These are phyloP conservation scores for Epizoanthus ramosus DNA, from an alignment of 92 coral and sea anemone genomes.

Conservation along the genomic window DNA sequence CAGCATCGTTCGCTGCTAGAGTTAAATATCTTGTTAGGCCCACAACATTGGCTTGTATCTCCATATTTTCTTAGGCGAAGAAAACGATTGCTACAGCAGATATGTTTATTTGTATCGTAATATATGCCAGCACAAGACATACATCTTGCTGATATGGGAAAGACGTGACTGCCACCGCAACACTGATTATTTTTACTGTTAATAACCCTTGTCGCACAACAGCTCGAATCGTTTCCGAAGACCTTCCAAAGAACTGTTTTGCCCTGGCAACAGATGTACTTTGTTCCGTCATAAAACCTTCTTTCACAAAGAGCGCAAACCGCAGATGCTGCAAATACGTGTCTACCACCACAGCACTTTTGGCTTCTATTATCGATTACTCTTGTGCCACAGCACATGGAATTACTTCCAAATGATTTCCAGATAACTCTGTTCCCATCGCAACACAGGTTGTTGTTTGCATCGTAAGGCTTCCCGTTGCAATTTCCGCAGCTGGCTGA, in stretches of 20 bases:
- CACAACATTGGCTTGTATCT: neutral
- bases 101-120: neutral
- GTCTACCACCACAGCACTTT: neutral
- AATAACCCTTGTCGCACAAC: neutral
- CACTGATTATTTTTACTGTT: neutral
- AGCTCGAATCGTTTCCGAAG: neutral
- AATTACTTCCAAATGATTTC: neutral
- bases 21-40: neutral
- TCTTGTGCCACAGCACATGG: slow-evolving; percentile 11
- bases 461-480: neutral
- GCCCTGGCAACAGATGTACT: neutral
- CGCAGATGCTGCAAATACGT: neutral
- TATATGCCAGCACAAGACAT: neutral
- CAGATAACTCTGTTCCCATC: neutral
- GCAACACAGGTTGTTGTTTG: neutral
- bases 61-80: neutral
- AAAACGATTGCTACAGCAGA: neutral
- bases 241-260: neutral
- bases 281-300: neutral
- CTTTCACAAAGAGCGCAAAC: neutral
- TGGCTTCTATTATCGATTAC: neutral
- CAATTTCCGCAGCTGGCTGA: neutral
- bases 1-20: neutral
- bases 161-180: neutral
- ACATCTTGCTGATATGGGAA: neutral